Evolutionary conservation across 1,140 invertebrate species (phyloP).

Genomic region (Pseudomyrmex dendroicus): DNA sequence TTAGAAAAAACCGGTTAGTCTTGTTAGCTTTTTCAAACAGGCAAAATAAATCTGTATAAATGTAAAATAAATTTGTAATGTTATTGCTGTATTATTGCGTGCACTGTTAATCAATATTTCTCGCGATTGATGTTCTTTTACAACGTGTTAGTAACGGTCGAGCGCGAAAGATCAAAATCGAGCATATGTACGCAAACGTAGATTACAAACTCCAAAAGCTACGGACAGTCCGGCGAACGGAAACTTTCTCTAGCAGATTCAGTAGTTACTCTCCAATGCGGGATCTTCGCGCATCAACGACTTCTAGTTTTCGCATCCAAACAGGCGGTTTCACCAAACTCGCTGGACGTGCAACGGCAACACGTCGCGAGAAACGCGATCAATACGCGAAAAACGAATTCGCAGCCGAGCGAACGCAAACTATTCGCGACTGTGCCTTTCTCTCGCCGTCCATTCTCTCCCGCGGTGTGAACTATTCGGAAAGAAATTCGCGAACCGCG

Average conservation of each 20-base stretch:
- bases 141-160: neutral
- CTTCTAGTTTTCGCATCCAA: constrained; percentile 12
- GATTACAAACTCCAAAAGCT: constrained; percentile 15
- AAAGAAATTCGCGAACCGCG: constrained; percentile 28
- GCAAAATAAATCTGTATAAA: too few species aligned
- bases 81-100: too few species aligned
- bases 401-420: constrained; percentile 10
- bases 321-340: constrained; percentile 48
- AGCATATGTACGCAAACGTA: neutral
- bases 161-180: neutral
- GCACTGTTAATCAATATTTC: too few species aligned
- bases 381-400: constrained; percentile 49
- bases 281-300: constrained; percentile 44
- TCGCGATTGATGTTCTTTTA: neutral
- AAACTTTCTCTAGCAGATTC: constrained; percentile 36
- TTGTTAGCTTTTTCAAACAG: too few species aligned
- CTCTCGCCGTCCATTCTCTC: neutral
- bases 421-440: constrained; percentile 22
- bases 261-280: constrained; percentile 17
- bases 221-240: neutral
- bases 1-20: too few species aligned
- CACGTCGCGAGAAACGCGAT: constrained; percentile 48
- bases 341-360: constrained; percentile 41
- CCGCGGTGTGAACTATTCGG: neutral
- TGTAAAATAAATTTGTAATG: too few species aligned